phyloP scores from a whole-genome alignment of 2,888 invertebrate genomes.

The Pseudococcus jackbeardsleyi region DNA sequence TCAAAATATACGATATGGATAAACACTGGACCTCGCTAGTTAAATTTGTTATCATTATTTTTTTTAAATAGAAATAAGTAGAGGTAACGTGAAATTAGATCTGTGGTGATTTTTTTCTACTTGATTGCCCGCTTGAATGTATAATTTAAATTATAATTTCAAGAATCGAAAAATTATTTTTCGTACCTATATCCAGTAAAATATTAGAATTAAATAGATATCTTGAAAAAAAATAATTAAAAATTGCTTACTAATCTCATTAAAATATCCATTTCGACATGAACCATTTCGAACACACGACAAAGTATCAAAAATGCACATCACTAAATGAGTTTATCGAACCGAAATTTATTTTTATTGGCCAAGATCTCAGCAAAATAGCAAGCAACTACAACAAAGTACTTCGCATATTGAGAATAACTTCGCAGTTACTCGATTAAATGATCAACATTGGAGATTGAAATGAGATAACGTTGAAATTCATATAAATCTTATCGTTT shows the following conservation, averaged over 20 bases:
- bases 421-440: not conserved
- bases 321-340: not conserved
- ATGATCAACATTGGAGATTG: constrained; percentile 1
- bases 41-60: not conserved
- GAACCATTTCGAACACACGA: not conserved
- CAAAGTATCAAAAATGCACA: not conserved
- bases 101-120: too few species aligned
- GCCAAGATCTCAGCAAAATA: not conserved
- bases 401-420: not conserved
- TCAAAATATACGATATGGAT: constrained; percentile 6
- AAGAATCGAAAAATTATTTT: too few species aligned
- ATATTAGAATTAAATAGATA: not conserved
- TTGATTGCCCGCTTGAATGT: too few species aligned
- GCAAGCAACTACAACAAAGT: not conserved
- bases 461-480: not conserved
- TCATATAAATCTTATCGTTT: not conserved
- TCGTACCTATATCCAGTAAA: not conserved
- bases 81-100: too few species aligned
- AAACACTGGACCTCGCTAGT: not conserved
- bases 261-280: constrained; percentile 5
- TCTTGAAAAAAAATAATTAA: not conserved
- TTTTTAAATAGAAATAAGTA: not conserved
- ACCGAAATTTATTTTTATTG: not conserved
- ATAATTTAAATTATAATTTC: too few species aligned
- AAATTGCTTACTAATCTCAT: not conserved